Base-by-base conservation (phyloP, 2,113 vertebrate species). In the Ahaetulla prasina region DNA sequence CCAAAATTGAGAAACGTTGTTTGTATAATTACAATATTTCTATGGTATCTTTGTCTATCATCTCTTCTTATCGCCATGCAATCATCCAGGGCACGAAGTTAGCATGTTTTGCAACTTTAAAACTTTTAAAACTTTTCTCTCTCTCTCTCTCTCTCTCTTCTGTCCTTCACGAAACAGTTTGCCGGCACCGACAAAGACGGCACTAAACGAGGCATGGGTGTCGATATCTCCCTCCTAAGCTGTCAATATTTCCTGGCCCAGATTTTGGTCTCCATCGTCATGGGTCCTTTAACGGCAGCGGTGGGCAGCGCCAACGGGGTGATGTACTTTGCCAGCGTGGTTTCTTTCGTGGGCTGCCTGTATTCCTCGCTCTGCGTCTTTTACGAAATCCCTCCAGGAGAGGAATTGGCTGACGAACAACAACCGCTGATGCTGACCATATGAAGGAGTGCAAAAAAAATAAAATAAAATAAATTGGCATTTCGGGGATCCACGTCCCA, bases 181-280 rank as follows among this genome's bases (percentile, higher is more conserved):
- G 97, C 98, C 92, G 98, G 98, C 92, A 98, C 98, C 0, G 96
- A 96, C 0, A 97, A 97, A 4, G 98, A 98, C 0, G 98, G 98
- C 88, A 98, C 98, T 43, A 97, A 97, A 94, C 97, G 98, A 12
- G 98, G 98, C 49, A 99, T 99, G 98, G 98, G 98, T 1, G 97
- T 99, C 94, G 98, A 99, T 97, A 98, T 99, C 97, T 99, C 98
- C 49, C 98, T 99, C 92, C 98, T 99, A 90, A 99, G 98, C 97
- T 99, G 98, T 96, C 98, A 99, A 97, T 99, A 99, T 92, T 99
- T 99, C 95, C 97, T 99, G 95, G 98, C 98, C 85, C 98, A 99
- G 97, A 98, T 99, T 93, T 97, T 99, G 91, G 98, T 99, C 89
- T 98, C 98, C 4, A 97, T 99, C 93, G 97, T 98, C 92, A 98